Conservation (phyloP, 92 coral and sea anemone genomes). For the Phenganax subtilis region DNA sequence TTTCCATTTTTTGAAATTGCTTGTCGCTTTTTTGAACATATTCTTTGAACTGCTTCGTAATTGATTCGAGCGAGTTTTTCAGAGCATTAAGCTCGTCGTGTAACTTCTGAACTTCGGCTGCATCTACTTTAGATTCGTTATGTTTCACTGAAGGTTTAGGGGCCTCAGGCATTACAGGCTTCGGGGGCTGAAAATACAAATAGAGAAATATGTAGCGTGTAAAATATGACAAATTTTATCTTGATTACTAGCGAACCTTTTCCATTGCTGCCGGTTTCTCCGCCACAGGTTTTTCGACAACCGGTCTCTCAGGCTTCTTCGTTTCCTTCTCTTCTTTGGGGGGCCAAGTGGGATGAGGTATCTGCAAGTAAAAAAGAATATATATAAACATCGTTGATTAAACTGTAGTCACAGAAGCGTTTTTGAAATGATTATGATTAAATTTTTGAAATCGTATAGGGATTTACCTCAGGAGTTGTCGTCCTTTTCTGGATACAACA, state of each 20-base stretch:
- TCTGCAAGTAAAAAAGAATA: background rate
- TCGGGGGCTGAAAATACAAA: constrained; percentile 52
- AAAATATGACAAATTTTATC: too few species aligned
- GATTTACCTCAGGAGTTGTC: constrained; percentile 11
- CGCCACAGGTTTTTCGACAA: background rate
- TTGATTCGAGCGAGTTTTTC: constrained; percentile 48
- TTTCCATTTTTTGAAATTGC: constrained; percentile 53
- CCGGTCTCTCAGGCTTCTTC: background rate
- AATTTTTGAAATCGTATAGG: background rate
- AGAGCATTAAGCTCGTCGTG: constrained; percentile 60
- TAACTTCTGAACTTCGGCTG: constrained; percentile 55
- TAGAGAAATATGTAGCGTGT: background rate
- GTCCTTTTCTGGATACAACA: constrained; percentile 2
- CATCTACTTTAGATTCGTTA: background rate
- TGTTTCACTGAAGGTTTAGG: constrained; percentile 46
- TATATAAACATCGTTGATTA: background rate
- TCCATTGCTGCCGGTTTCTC: background rate
- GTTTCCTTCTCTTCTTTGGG: constrained; percentile 31
- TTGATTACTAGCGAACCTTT: background rate
- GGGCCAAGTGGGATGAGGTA: constrained; percentile 21
- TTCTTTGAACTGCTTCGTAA: constrained; percentile 51
- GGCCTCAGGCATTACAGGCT: constrained; percentile 51
- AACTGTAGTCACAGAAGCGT: too few species aligned
- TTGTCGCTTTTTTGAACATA: constrained; percentile 58
- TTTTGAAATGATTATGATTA: background rate